These are phyloP conservation scores for Ornithorhynchus anatinus DNA, from an alignment of 2,113 vertebrate species.

Conservation along the genomic window DNA sequence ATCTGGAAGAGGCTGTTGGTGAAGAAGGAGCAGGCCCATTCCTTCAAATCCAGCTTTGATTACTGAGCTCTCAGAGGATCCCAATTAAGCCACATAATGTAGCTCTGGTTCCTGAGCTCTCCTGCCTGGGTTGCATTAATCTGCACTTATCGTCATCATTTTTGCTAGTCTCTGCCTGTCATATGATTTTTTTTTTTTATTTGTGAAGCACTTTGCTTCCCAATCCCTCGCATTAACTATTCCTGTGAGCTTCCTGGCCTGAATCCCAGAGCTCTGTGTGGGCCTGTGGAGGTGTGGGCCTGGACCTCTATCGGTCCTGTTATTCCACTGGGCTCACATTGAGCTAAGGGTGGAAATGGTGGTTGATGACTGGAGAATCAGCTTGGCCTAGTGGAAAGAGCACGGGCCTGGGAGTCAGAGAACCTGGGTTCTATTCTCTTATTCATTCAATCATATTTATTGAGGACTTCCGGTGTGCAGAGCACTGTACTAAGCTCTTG, in stretches of 20 bases:
- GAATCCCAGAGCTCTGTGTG: no score
- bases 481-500: no score
- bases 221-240: not conserved
- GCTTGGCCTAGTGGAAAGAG: no score
- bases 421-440: no score
- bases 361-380: no score
- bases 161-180: not conserved
- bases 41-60: not conserved
- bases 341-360: no score
- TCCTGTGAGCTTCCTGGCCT: slow-evolving; percentile 10
- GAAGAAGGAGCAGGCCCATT: not conserved
- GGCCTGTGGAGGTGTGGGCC: no score
- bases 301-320: no score
- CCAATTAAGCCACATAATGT: not conserved
- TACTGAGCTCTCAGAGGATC: not conserved
- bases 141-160: not conserved
- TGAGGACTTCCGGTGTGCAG: no score
- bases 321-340: no score
- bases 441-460: no score
- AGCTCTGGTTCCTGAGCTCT: not conserved
- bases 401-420: no score
- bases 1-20: not conserved
- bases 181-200: not conserved
- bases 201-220: not conserved
- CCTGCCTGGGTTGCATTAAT: not conserved